Evolutionary conservation across 2,797 vertebrate genomes (phyloP), one percentile per base, ranked within the genome.

Genomic region (Lophius americanus): DNA sequence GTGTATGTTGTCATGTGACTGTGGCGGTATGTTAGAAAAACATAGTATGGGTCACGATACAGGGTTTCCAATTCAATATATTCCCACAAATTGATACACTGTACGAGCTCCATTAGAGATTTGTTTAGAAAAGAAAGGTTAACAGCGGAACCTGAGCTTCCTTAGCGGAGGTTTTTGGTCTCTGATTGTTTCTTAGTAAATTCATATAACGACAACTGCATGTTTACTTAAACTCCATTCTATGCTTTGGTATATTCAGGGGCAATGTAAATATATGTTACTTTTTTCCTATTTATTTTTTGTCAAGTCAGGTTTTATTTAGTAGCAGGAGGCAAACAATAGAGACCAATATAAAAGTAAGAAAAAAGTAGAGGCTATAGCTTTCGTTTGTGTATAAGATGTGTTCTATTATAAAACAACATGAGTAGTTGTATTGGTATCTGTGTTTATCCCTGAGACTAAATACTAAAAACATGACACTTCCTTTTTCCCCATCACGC

Each of bases 401-500:
- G 1, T 35, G 5, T 43, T 48, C 13, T 62, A 9, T 57, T 8
- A 7, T 32, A 35, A 58, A 23, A 69, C 5, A 41, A 48, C n/a
- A 54, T 23, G 41, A 42, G 11, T 60, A 44, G 37, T 36, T 73
- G 6, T 43, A 4, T 12, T 59, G 14, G n/a, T 65, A 48, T 55
- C 8, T 76, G 51, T 33, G 37, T 73, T 79, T 37, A 70, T 87
- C 78, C 88, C 82, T 84, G 85, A 91, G 83, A 60, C 66, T 69
- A 55, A 64, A 9, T 52, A 11, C 39, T 67, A 48, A 73, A 80
- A 65, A 33, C 48, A 39, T 42, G 14, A n/a, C 48, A 52, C 14
- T 58, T 7, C 41, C 35, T 42, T 46, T 46, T 51, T 23, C 13
- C 39, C 7, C 53, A 23, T 23, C 8, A 7, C 37, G 63, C 52